These are phyloP conservation scores for Erinaceus europaeus DNA, from an alignment of 2,113 vertebrate species.

Conservation along the genomic window DNA sequence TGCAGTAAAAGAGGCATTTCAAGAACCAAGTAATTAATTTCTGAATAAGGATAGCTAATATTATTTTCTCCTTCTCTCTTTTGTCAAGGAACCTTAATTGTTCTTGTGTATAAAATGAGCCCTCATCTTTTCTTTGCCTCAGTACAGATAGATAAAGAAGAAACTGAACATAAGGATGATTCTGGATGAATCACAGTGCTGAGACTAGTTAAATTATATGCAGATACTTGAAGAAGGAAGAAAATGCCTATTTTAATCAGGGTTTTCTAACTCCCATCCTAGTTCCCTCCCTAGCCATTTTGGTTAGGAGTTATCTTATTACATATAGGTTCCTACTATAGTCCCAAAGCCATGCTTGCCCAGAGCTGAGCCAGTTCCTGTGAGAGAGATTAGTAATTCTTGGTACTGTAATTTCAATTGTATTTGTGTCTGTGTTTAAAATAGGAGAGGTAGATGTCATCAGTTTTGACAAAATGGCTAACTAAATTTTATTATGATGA, in stretches of 20 bases:
- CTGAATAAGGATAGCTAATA: not conserved
- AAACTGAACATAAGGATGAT: not conserved
- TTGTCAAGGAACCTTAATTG: not conserved
- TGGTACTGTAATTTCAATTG: not conserved
- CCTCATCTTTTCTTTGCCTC: not conserved
- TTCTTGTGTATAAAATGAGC: not conserved
- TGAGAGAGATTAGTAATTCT: not conserved
- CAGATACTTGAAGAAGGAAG: not conserved
- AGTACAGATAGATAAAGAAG: not conserved
- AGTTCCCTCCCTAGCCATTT: not conserved
- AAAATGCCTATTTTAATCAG: slow-evolving; percentile 21
- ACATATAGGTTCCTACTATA: not conserved
- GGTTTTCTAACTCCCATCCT: slow-evolving; percentile 20
- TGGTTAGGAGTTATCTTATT: slow-evolving; percentile 15
- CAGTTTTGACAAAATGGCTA: slow-evolving; percentile 50
- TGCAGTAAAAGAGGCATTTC: not conserved
- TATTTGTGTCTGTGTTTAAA: slow-evolving; percentile 35
- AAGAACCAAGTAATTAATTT: slow-evolving; percentile 21
- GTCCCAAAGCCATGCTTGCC: not conserved
- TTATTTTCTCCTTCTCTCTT: not conserved
- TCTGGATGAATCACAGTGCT: not conserved
- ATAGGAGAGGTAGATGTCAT: slow-evolving; percentile 28
- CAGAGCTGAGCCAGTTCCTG: slow-evolving; percentile 1
- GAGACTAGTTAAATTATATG: not conserved
- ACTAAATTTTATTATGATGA: slow-evolving; percentile 21